A percentile compares a stretch with the other conserved stretches of the same genome.
phyloP scores from a whole-genome alignment of 2,797 vertebrate species.

The Rhincodon typus region DNA sequence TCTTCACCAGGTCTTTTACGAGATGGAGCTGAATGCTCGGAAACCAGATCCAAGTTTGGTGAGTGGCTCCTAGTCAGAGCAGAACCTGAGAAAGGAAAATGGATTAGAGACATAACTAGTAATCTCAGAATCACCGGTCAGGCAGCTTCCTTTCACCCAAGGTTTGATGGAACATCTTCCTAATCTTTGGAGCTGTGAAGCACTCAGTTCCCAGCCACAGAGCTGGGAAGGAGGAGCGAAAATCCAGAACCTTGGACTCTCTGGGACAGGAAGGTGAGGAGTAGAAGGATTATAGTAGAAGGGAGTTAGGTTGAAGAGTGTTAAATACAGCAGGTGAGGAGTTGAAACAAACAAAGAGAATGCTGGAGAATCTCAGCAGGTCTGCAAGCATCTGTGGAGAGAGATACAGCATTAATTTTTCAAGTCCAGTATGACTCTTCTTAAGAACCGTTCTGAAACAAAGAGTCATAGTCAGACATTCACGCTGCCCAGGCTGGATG shows the following conservation, averaged over 20 bases:
- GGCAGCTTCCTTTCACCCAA: neutral
- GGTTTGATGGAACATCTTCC: no score
- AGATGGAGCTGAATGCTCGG: slow-evolving; percentile 52
- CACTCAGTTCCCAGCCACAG: neutral
- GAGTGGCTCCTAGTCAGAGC: slow-evolving; percentile 40
- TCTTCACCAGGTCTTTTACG: slow-evolving; percentile 62
- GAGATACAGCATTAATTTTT: no score
- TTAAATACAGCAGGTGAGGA: no score
- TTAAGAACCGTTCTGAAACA: no score
- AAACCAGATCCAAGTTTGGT: slow-evolving; percentile 60
- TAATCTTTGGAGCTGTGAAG: neutral
- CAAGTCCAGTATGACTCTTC: no score
- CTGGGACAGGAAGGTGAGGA: neutral
- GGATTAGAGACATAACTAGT: neutral
- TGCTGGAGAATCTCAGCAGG: no score
- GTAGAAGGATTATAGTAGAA: no score
- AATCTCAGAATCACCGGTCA: neutral
- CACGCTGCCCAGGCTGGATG: no score
- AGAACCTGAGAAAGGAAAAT: neutral
- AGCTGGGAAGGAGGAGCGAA: neutral
- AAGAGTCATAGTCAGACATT: no score
- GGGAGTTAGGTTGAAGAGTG: neutral
- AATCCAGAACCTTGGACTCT: neutral
- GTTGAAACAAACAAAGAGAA: no score
- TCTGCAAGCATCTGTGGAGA: no score